Conservation (phyloP, 2,797 vertebrate species). For the Eidolon dupreanum region DNA sequence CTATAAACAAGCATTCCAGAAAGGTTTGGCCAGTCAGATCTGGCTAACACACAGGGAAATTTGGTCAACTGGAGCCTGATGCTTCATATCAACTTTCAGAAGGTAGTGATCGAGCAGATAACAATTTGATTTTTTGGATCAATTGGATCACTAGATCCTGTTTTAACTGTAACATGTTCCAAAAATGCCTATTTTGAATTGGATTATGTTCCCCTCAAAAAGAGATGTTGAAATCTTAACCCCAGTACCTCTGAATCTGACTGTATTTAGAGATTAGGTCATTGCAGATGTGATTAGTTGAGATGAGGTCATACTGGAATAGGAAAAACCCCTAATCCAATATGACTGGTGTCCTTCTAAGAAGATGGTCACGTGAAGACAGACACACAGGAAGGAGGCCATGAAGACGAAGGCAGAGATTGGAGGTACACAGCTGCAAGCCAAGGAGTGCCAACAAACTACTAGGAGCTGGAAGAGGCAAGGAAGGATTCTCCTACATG, state of each 20-base stretch:
- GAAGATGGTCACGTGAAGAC: not conserved
- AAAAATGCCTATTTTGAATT: not conserved
- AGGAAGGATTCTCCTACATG: not conserved
- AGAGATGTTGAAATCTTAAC: not conserved
- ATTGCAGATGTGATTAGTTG: not conserved
- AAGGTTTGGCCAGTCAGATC: not conserved
- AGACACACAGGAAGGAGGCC: not conserved
- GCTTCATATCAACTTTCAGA: not conserved
- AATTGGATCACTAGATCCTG: not conserved
- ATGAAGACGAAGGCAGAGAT: not conserved
- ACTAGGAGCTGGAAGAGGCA: not conserved
- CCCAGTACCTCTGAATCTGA: not conserved
- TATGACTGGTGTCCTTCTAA: not conserved
- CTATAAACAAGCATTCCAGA: not conserved
- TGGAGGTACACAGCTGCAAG: too few relatives aligned
- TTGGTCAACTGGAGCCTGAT: not conserved
- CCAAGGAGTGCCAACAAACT: not conserved
- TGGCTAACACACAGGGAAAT: not conserved
- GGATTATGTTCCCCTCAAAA: not conserved
- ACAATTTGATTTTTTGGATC: not conserved
- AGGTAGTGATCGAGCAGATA: not conserved
- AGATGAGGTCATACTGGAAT: not conserved
- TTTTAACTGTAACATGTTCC: not conserved
- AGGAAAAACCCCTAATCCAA: not conserved
- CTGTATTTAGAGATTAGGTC: constrained; percentile 12